Evolutionary conservation across 1,140 invertebrate species (phyloP).

Genomic region (Drosophila aff.): DNA sequence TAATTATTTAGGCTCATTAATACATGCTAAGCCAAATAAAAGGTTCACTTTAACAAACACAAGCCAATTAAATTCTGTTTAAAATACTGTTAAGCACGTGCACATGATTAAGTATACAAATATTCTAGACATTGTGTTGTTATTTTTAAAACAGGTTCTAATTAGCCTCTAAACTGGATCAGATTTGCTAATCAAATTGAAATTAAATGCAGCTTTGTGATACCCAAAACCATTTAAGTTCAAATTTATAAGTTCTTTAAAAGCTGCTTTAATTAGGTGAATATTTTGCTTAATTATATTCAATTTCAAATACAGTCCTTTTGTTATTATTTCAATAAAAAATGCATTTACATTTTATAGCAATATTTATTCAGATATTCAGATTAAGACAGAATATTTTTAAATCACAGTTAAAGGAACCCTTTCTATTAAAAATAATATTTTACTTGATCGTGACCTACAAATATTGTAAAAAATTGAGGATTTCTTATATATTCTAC

Average conservation of each 20-base stretch:
- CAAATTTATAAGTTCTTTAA: neutral
- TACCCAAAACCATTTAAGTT: neutral
- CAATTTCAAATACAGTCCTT: neutral
- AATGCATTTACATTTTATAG: too few species aligned
- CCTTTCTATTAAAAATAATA: too few species aligned
- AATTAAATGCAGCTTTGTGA: neutral
- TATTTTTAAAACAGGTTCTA: constrained; percentile 8
- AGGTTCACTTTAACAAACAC: neutral
- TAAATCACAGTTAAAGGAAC: too few species aligned
- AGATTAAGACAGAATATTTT: too few species aligned
- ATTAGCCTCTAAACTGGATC: constrained; percentile 12
- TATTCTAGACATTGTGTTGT: neutral
- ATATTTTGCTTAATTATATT: neutral
- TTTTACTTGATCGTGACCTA: neutral
- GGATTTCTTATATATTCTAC: neutral
- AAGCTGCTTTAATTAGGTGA: neutral
- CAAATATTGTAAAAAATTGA: neutral
- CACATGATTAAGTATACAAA: neutral
- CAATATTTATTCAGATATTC: too few species aligned
- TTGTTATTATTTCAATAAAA: neutral
- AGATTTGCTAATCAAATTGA: constrained; percentile 6
- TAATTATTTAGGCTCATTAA: neutral
- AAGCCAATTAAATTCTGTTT: neutral
- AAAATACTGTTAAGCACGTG: neutral
- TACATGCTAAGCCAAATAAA: too few species aligned